Evolutionary conservation across 2,113 vertebrate species (phyloP).

Genomic region (Sorex fumeus): DNA sequence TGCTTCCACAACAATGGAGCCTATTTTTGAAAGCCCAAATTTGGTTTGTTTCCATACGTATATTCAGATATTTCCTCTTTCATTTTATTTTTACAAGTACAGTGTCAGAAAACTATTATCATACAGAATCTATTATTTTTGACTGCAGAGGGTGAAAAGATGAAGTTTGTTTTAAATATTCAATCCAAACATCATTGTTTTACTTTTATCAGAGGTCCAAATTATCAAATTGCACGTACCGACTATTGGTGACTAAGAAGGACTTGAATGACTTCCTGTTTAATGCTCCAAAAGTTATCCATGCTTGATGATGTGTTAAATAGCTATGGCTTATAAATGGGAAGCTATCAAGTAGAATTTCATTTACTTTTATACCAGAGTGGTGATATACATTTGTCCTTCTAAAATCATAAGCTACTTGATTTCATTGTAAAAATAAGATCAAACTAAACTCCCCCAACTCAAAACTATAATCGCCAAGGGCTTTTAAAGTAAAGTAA

Average conservation of each 20-base stretch:
- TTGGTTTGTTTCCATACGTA: background rate
- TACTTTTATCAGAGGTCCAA: background rate
- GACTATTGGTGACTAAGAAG: background rate
- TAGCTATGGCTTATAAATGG: constrained; percentile 2
- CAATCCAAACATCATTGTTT: background rate
- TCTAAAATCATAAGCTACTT: background rate
- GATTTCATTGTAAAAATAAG: background rate
- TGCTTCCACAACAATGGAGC: background rate
- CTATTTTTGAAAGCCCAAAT: constrained; percentile 11
- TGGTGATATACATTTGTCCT: background rate
- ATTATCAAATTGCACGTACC: constrained; percentile 9
- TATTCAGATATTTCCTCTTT: background rate
- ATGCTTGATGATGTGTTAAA: constrained; percentile 41
- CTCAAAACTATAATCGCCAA: background rate
- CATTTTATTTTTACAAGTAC: background rate
- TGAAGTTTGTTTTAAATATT: constrained; percentile 33
- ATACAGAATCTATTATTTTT: constrained; percentile 1
- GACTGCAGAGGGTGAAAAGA: background rate
- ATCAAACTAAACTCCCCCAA: background rate
- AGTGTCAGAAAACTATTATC: background rate
- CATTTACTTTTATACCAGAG: background rate
- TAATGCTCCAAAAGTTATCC: constrained; percentile 10
- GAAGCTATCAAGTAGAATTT: constrained; percentile 5
- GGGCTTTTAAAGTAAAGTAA: background rate
- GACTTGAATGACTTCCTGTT: constrained; percentile 39